phyloP scores from a whole-genome alignment of 2,797 vertebrate species.

The Hemibagrus guttatus region DNA sequence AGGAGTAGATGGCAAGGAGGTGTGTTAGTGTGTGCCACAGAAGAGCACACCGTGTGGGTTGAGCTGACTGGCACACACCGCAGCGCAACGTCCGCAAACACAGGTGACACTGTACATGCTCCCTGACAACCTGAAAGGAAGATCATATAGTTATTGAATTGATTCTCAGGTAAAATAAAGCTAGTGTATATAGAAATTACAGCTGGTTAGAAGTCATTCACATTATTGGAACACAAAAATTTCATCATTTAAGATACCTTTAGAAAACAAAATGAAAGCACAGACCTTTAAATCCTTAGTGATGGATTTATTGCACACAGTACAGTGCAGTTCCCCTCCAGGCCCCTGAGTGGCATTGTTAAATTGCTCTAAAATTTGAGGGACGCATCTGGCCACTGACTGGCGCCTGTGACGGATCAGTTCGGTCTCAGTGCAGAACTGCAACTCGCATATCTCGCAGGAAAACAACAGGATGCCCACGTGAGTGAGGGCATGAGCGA shows the following conservation, averaged over 20 bases:
- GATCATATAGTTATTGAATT: background rate
- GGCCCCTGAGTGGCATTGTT: conserved; percentile 63
- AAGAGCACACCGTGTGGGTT: conserved; percentile 86
- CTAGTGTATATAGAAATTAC: no score
- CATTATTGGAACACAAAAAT: background rate
- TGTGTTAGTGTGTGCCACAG: conserved; percentile 92
- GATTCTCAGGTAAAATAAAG: background rate
- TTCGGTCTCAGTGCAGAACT: conserved; percentile 89
- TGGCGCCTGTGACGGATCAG: conserved; percentile 88
- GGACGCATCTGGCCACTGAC: conserved; percentile 75
- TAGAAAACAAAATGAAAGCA: background rate
- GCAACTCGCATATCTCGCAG: conserved; percentile 91
- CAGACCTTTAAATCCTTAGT: conserved; percentile 87
- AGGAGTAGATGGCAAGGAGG: conserved; percentile 86
- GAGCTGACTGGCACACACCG: conserved; percentile 83
- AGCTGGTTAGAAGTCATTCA: background rate
- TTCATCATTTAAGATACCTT: background rate
- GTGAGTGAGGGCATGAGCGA: conserved; percentile 86
- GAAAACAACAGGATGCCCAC: conserved; percentile 91
- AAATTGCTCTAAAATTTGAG: conserved; percentile 74
- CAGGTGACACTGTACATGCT: conserved; percentile 85
- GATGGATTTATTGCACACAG: conserved; percentile 81
- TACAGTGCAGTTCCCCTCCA: conserved; percentile 79
- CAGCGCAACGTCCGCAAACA: conserved; percentile 85
- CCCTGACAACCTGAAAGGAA: conserved; percentile 75